phyloP scores from a whole-genome alignment of 2,888 invertebrate species.

The Autographa pulchrina region DNA sequence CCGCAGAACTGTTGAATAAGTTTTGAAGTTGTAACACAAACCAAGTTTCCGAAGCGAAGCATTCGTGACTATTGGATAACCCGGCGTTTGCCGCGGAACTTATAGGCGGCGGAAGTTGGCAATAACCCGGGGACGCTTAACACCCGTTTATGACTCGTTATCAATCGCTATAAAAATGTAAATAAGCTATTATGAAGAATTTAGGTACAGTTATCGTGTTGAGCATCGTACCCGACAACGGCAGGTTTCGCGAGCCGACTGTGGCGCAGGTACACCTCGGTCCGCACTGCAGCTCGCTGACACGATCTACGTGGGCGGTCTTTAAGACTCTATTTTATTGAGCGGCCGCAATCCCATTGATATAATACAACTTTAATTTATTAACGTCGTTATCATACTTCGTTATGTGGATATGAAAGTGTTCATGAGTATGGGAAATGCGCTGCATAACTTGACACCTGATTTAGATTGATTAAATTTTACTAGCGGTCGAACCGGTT shows the following conservation, averaged over 20 bases:
- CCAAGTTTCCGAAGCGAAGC: slow-evolving; percentile 58
- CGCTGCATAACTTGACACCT: slow-evolving; percentile 46
- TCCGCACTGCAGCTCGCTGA: slow-evolving; percentile 50
- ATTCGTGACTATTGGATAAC: slow-evolving; percentile 58
- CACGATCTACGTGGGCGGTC: slow-evolving; percentile 71
- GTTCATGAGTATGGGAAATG: slow-evolving; percentile 54
- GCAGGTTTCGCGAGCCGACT: slow-evolving; percentile 36
- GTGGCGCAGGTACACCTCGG: slow-evolving; percentile 27
- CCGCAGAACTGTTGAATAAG: slow-evolving; percentile 55
- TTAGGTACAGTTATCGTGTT: slow-evolving; percentile 45
- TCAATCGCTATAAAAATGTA: slow-evolving; percentile 66
- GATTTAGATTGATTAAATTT: slow-evolving; percentile 56
- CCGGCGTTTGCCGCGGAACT: slow-evolving; percentile 21
- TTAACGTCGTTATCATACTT: slow-evolving; percentile 67
- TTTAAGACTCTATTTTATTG: slow-evolving; percentile 71
- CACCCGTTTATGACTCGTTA: slow-evolving; percentile 67
- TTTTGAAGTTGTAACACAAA: slow-evolving; percentile 60
- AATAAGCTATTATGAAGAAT: slow-evolving; percentile 66
- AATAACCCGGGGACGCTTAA: slow-evolving; percentile 62
- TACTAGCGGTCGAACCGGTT: slow-evolving; percentile 46
- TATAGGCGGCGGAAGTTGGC: slow-evolving; percentile 65
- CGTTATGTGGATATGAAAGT: slow-evolving; percentile 50
- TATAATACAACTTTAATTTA: slow-evolving; percentile 68
- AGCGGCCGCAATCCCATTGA: slow-evolving; percentile 63
- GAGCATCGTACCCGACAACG: background rate